phyloP scores from a whole-genome alignment of 2,797 vertebrate species.

The Pangasius larnaudii region DNA sequence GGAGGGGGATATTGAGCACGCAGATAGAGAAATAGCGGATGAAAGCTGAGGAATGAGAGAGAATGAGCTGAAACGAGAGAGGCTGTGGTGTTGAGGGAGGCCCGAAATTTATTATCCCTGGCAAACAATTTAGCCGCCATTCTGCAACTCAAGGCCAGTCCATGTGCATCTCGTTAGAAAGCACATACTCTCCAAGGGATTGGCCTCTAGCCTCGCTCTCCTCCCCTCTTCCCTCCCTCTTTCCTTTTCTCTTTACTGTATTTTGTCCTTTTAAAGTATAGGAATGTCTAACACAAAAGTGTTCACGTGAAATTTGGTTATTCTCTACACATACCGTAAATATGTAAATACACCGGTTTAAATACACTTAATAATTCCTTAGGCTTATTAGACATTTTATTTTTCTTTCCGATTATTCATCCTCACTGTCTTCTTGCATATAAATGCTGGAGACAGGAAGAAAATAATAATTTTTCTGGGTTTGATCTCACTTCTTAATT shows the following conservation, averaged over 20 bases:
- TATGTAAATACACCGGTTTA: not conserved
- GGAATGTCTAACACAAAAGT: not conserved
- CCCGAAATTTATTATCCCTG: constrained; percentile 60
- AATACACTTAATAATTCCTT: not conserved
- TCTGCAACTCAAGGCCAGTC: constrained; percentile 62
- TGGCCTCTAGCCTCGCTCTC: constrained; percentile 50
- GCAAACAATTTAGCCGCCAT: constrained; percentile 64
- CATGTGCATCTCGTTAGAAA: constrained; percentile 59
- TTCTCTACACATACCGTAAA: not conserved
- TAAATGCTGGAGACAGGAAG: constrained; percentile 28
- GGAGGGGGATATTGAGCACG: not conserved
- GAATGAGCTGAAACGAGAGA: constrained; percentile 50
- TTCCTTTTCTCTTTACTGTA: constrained; percentile 38
- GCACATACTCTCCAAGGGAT: constrained; percentile 57
- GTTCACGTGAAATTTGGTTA: not conserved
- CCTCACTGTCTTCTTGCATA: constrained; percentile 21
- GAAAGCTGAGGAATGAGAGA: constrained; percentile 54
- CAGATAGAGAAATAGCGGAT: constrained; percentile 37
- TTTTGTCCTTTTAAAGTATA: not conserved
- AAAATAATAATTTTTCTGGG: constrained; percentile 50
- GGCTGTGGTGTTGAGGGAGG: constrained; percentile 50
- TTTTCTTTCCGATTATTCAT: not conserved
- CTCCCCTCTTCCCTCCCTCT: not conserved
- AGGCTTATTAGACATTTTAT: constrained; percentile 20
- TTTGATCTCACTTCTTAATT: constrained; percentile 62